Conservation (phyloP, 1,140 invertebrate genomes). For the Listronotus oregonensis region DNA sequence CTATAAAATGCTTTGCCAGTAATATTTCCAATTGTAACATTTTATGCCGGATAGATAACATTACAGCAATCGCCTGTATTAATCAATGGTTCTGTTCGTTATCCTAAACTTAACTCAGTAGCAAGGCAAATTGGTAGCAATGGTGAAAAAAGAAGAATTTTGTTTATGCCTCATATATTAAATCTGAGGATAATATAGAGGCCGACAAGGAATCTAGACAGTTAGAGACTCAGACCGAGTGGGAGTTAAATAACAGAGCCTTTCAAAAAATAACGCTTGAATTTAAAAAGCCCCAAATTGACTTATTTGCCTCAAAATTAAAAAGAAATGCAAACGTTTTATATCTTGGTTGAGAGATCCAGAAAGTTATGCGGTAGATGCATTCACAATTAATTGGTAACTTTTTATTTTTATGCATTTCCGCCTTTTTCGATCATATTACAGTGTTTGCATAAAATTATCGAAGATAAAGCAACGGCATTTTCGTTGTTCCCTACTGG, state of each 20-base stretch:
- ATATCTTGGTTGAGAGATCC: conserved; percentile 44
- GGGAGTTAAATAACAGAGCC: neutral
- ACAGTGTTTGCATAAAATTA: conserved; percentile 39
- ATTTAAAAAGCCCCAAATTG: conserved; percentile 43
- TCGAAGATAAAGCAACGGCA: conserved; percentile 37
- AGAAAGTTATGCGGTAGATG: conserved; percentile 39
- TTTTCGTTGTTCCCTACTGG: conserved; percentile 41
- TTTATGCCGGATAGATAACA: conserved; percentile 44
- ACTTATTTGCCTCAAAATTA: conserved; percentile 46
- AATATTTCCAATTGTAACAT: conserved; percentile 38
- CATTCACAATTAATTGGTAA: conserved; percentile 46
- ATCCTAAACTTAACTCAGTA: conserved; percentile 33
- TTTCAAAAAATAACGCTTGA: conserved; percentile 30
- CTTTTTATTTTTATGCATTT: conserved; percentile 45
- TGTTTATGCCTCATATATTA: conserved; percentile 30
- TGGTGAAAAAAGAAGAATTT: conserved; percentile 34
- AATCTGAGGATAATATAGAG: conserved; percentile 39
- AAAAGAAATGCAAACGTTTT: conserved; percentile 45
- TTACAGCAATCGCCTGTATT: conserved; percentile 42
- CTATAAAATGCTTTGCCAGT: conserved; percentile 23
- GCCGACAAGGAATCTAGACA: conserved; percentile 44
- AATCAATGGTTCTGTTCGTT: conserved; percentile 44
- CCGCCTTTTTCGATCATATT: conserved; percentile 42
- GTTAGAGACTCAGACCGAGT: conserved; percentile 9
- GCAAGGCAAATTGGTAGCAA: conserved; percentile 38